A percentile compares a stretch with the other conserved stretches of the same genome.
Evolutionary conservation across 1,140 invertebrate genomes (phyloP).

Genomic region (Drosophila serrata): DNA sequence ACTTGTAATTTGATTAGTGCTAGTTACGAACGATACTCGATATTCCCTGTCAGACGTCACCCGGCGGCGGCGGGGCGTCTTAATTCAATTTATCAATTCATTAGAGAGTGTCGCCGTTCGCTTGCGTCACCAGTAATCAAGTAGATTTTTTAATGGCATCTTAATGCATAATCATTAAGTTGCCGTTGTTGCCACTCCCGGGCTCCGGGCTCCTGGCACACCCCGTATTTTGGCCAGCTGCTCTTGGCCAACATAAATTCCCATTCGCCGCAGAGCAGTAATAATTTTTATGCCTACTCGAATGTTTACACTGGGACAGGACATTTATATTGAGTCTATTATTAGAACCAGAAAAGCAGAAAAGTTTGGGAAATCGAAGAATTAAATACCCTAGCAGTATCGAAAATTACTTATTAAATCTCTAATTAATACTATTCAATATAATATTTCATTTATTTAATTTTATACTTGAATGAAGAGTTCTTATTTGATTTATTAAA

Average conservation of each 20-base stretch:
- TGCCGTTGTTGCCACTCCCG: conserved; percentile 28
- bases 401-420: too few species aligned
- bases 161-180: conserved; percentile 76
- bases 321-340: conserved; percentile 28
- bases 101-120: conserved; percentile 56
- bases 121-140: conserved; percentile 71
- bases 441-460: too few species aligned
- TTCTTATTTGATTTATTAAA: too few species aligned
- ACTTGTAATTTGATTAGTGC: conserved; percentile 76
- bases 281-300: conserved; percentile 60
- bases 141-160: conserved; percentile 78
- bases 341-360: background rate
- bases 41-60: conserved; percentile 21
- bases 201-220: background rate
- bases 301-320: conserved; percentile 27
- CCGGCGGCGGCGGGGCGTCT: conserved; percentile 5
- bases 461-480: too few species aligned
- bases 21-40: conserved; percentile 37
- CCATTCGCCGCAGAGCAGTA: conserved; percentile 54
- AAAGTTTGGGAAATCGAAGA: background rate
- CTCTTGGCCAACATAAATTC: conserved; percentile 36
- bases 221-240: conserved; percentile 17
- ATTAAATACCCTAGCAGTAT: too few species aligned
- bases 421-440: too few species aligned
- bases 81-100: conserved; percentile 82